These are phyloP conservation scores for Lithosia quadra DNA, from an alignment of 2,888 invertebrate genomes.

Conservation along the genomic window DNA sequence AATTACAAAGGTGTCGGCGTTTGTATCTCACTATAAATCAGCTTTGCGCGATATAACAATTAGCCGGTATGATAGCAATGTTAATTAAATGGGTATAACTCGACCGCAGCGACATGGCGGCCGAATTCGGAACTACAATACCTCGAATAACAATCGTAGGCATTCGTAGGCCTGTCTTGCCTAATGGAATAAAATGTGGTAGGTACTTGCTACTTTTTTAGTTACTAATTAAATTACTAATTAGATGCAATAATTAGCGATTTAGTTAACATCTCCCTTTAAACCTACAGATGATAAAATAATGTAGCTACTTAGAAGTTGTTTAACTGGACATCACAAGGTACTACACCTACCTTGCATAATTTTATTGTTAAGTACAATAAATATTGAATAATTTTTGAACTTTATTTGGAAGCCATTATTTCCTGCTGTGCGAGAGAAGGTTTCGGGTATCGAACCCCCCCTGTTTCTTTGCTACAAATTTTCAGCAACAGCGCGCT, in stretches of 20 bases:
- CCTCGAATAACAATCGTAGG: constrained; percentile 22
- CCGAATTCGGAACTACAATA: constrained; percentile 59
- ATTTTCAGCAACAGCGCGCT: no score
- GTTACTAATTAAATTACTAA: constrained; percentile 34
- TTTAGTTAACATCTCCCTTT: constrained; percentile 53
- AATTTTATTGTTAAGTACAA: background rate
- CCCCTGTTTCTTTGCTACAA: no score
- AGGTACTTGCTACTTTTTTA: constrained; percentile 17
- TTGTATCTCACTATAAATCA: constrained; percentile 84
- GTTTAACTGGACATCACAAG: constrained; percentile 18
- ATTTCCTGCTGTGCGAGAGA: no score
- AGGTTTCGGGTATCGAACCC: no score
- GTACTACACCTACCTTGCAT: background rate
- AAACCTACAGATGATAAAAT: constrained; percentile 44
- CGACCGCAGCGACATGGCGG: constrained; percentile 65
- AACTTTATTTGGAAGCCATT: no score
- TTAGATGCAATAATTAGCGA: constrained; percentile 52
- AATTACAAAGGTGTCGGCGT: constrained; percentile 85
- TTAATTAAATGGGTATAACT: constrained; percentile 85
- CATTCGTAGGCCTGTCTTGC: constrained; percentile 22
- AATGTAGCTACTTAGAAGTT: constrained; percentile 24
- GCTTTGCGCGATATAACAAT: constrained; percentile 86
- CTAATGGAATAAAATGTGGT: constrained; percentile 23
- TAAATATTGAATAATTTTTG: background rate
- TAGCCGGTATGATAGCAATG: constrained; percentile 86